Conservation (phyloP, 2,888 invertebrate genomes). For the Leucania comma region DNA sequence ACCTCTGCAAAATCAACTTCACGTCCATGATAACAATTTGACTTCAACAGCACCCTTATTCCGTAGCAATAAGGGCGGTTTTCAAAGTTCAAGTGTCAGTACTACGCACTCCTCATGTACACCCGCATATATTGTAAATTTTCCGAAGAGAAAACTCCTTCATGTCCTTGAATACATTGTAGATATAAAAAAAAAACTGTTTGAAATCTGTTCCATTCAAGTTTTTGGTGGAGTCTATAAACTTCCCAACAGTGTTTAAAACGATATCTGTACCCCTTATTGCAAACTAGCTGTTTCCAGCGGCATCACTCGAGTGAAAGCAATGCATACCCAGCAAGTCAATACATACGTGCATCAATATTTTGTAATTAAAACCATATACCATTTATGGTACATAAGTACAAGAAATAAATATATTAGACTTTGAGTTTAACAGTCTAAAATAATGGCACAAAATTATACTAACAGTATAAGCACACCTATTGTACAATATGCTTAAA, state of each 20-base stretch:
- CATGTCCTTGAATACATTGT: constrained; percentile 28
- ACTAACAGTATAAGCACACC: too few relatives aligned
- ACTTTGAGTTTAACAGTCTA: too few relatives aligned
- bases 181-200: not conserved
- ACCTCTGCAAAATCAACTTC: not conserved
- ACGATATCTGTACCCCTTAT: not conserved
- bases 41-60: constrained; percentile 7
- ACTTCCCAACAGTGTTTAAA: not conserved
- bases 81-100: not conserved
- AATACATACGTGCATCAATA: too few relatives aligned
- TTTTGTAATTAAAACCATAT: too few relatives aligned
- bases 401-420: too few relatives aligned
- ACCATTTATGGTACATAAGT: too few relatives aligned
- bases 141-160: constrained; percentile 29
- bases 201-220: not conserved
- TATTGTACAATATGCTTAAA: too few relatives aligned
- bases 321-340: too few relatives aligned
- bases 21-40: not conserved
- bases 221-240: not conserved
- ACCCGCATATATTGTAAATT: constrained; percentile 42
- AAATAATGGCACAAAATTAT: too few relatives aligned
- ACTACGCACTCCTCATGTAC: not conserved
- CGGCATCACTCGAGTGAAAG: not conserved
- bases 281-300: not conserved
- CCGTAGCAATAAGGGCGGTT: constrained; percentile 2